Conservation (phyloP, 2,113 vertebrate species). For the Piprites chloris region DNA sequence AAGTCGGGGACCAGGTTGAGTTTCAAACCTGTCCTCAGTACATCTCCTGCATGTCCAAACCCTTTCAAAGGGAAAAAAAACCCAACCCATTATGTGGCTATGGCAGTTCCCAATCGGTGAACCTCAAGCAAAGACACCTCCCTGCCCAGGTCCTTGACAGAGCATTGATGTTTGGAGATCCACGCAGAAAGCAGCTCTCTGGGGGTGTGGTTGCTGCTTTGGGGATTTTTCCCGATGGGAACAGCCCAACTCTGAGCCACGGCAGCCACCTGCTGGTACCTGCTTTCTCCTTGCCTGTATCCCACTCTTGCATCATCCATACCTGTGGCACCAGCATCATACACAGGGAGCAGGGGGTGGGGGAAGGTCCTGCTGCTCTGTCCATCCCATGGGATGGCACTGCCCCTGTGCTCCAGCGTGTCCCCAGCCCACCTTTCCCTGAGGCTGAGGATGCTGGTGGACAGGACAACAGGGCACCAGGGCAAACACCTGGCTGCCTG, state of each 20-base stretch:
- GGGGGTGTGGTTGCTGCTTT: rapidly evolving
- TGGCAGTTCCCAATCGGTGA: background rate
- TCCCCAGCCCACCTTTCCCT: background rate
- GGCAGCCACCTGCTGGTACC: background rate
- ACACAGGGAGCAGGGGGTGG: too few species aligned
- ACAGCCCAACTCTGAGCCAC: background rate
- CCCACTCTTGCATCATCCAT: background rate
- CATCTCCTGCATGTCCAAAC: background rate
- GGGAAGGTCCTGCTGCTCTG: background rate
- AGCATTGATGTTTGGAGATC: background rate
- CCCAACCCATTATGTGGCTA: rapidly evolving
- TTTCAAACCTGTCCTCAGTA: background rate
- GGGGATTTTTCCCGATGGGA: background rate
- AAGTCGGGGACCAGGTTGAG: background rate
- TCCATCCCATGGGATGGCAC: background rate
- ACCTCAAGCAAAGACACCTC: background rate
- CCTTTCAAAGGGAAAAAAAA: background rate
- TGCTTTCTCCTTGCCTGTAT: background rate
- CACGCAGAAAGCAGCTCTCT: rapidly evolving
- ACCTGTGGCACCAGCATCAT: background rate
- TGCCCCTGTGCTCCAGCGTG: background rate
- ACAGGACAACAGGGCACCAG: rapidly evolving
- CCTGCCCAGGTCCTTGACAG: background rate
- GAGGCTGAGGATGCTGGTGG: background rate
- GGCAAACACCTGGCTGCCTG: background rate